Conservation (phyloP, 2,797 vertebrate genomes). For the Vireo griseus region DNA sequence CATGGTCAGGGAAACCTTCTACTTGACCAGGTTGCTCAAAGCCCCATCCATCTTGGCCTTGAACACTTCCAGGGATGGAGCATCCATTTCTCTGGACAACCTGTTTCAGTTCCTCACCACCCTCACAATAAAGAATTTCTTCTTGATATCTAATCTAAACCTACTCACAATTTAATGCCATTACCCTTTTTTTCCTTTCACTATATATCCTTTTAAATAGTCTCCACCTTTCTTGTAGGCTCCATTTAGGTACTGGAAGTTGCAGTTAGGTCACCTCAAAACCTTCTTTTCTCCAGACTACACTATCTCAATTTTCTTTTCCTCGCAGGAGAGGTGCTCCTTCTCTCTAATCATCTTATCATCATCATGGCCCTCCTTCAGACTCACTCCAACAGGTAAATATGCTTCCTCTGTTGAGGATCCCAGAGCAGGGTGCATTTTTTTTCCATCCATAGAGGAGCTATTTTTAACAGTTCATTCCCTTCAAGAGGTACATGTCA, state of each 20-base stretch:
- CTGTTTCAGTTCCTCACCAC: background rate
- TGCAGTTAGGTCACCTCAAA: background rate
- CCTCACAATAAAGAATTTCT: background rate
- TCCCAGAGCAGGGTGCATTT: background rate
- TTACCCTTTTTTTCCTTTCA: background rate
- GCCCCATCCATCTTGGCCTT: background rate
- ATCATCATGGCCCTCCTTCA: background rate
- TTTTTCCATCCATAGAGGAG: background rate
- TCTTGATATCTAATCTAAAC: background rate
- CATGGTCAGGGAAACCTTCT: background rate
- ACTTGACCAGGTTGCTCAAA: background rate
- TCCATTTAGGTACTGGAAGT: background rate
- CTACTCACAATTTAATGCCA: background rate
- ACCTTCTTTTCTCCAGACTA: background rate
- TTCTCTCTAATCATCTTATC: background rate
- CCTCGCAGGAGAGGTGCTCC: background rate
- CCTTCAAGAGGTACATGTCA: background rate
- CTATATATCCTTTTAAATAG: background rate
- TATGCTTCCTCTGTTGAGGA: background rate
- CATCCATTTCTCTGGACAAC: background rate
- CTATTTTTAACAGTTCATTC: background rate
- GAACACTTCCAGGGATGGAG: fast-evolving
- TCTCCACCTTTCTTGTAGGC: background rate
- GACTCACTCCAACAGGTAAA: background rate
- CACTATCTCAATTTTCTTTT: background rate